phyloP scores from a whole-genome alignment of 2,113 vertebrate genomes.

The Lota lota region DNA sequence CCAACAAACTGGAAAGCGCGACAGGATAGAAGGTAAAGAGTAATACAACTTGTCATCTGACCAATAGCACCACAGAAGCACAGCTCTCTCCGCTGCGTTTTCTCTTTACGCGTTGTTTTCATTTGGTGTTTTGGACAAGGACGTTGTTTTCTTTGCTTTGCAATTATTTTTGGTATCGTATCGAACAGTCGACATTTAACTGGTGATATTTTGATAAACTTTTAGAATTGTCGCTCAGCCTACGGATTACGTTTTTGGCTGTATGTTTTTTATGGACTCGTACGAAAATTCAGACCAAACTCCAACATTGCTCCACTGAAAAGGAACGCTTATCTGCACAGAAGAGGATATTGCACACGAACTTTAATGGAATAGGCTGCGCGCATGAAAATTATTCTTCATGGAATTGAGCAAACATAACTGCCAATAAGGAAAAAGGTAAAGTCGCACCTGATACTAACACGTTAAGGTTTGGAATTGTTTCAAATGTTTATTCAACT shows the following conservation, averaged over 20 bases:
- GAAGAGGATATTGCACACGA: conserved; percentile 13
- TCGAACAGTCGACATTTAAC: conserved; percentile 8
- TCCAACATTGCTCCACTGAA: conserved; percentile 33
- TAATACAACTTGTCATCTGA: conserved; percentile 69
- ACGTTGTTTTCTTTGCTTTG: conserved; percentile 19
- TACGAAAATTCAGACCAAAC: conserved; percentile 28
- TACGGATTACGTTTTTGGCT: conserved; percentile 5
- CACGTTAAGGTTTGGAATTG: neutral
- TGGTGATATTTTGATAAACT: conserved; percentile 26
- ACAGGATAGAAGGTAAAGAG: conserved; percentile 52
- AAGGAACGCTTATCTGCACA: conserved; percentile 32
- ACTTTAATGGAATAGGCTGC: conserved; percentile 54
- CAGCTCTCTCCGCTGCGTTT: conserved; percentile 18
- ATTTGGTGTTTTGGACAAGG: conserved; percentile 38
- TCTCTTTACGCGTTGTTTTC: conserved; percentile 27
- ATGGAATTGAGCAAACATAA: conserved; percentile 38
- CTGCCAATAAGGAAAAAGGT: conserved; percentile 41
- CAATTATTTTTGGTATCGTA: conserved; percentile 8
- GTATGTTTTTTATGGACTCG: neutral
- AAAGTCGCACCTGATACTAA: conserved; percentile 20
- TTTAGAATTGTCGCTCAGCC: conserved; percentile 29
- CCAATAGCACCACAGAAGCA: conserved; percentile 47
- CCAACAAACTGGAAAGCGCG: conserved; percentile 2
- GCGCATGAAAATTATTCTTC: conserved; percentile 45
- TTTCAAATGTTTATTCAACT: too few relatives aligned